Percentiles rank a stretch among this genome's conserved stretches.
Evolutionary conservation across 2,113 vertebrate species (phyloP).

Genomic region (Pelusios castaneus): DNA sequence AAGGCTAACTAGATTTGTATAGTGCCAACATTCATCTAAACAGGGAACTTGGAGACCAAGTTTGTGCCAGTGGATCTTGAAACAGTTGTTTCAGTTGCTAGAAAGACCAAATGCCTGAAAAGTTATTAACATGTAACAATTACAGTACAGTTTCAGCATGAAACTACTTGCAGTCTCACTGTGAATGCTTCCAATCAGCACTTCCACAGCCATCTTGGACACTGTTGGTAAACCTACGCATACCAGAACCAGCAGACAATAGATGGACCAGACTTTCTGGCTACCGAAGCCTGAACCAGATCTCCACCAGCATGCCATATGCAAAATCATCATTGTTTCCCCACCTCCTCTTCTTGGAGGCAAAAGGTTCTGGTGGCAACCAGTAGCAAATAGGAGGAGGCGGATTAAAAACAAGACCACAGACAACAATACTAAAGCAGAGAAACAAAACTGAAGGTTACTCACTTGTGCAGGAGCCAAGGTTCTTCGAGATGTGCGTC

Average conservation of each 20-base stretch:
- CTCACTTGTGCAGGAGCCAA: too few relatives aligned
- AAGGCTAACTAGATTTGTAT: not conserved
- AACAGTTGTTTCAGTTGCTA: not conserved
- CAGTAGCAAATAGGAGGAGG: not conserved
- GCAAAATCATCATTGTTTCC: not conserved
- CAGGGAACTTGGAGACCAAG: not conserved
- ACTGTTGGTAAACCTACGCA: not conserved
- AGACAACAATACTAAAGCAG: not conserved
- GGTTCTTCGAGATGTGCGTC: too few relatives aligned
- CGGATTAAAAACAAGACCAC: not conserved
- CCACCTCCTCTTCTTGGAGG: not conserved
- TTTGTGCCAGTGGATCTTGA: not conserved
- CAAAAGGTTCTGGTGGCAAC: not conserved
- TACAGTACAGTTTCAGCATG: not conserved
- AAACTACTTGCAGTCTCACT: not conserved
- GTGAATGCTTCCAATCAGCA: not conserved
- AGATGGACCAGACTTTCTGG: not conserved
- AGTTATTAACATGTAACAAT: not conserved
- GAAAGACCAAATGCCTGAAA: not conserved
- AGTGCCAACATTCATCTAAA: not conserved
- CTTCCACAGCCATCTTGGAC: not conserved
- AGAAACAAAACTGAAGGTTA: not conserved
- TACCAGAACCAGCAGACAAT: not conserved
- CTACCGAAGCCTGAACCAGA: not conserved
- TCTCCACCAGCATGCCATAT: accelerated